Evolutionary conservation across 1,140 invertebrate species (phyloP).

Genomic region (Plodia interpunctella): DNA sequence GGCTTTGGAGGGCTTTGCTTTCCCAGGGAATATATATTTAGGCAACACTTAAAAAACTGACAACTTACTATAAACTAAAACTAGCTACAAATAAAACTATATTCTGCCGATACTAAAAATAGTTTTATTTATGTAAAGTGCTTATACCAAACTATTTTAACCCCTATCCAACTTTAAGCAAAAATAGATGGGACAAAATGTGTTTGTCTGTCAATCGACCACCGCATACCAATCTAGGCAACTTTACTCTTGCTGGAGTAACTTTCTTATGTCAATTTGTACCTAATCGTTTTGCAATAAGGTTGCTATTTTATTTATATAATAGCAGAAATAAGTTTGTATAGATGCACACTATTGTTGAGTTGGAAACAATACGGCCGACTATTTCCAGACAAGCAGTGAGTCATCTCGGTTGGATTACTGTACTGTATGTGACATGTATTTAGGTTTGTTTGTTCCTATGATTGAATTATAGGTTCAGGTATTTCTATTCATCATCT

Average conservation of each 20-base stretch:
- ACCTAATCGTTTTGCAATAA: neutral
- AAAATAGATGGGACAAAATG: neutral
- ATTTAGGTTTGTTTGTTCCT: neutral
- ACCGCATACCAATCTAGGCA: neutral
- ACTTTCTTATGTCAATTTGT: neutral
- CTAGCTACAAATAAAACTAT: too few relatives aligned
- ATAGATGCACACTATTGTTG: slow-evolving; percentile 18
- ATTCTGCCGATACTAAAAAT: too few relatives aligned
- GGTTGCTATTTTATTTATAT: neutral
- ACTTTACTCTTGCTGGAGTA: neutral
- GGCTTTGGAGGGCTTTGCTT: too few relatives aligned
- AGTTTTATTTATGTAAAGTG: too few relatives aligned
- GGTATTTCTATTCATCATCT: too few relatives aligned
- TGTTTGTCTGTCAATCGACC: neutral
- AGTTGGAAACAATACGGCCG: slow-evolving; percentile 21
- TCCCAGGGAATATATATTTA: too few relatives aligned
- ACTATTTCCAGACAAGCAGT: slow-evolving; percentile 31
- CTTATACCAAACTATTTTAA: too few relatives aligned
- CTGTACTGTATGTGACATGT: neutral
- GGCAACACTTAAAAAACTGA: too few relatives aligned
- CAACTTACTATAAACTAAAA: too few relatives aligned
- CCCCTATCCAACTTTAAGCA: neutral
- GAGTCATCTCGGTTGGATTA: slow-evolving; percentile 30
- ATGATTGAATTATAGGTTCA: neutral
- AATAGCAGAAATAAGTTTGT: neutral